Evolutionary conservation across 37 sponge, comb jelly and placozoan species (phyloP), one percentile per base, ranked within the genome.

Genomic region (Tethya wilhelma): DNA sequence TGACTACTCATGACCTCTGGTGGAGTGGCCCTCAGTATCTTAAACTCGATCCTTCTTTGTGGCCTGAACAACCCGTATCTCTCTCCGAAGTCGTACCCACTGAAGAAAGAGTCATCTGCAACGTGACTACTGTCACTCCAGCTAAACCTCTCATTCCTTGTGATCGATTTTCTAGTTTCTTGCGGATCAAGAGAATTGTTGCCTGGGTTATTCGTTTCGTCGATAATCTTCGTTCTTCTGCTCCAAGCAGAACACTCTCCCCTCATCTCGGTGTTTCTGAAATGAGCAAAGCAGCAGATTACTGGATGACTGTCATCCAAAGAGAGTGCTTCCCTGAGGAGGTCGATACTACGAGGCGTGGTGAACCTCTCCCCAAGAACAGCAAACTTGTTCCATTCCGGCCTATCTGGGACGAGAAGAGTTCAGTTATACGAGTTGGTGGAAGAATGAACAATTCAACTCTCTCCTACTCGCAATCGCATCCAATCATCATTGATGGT

Each of bases 401-500:
- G 1, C 79, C 79, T 33, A 38, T 60, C 42, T 41, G 59, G 46
- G 78, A 77, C 65, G 9, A 45, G 57, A 37, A 56, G 3, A 8
- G 19, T 38, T 56, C 75, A 30, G 59, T 74, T 25, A 11, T 55
- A 68, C 69, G 70, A 55, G 80, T 79, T 12, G 80, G 80, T 69
- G 80, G 80, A 69, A 36, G 80, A 53, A 69, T 69, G 55, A 68
- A 26, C n/a, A 71, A 81, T 34, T 81, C 73, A 19, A 58, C 20
- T 32, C 64, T 81, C 26, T 30, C 62, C 28, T 71, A 70, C 64
- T 57, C 62, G 17, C 60, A 81, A 38, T 38, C 42, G 33, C 82
- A 81, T 58, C 71, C 82, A 17, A 73, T 71, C 43, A 81, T 81
- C 44, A 72, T 81, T 37, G 63, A 81, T 71, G 82, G 82, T 59